Evolutionary conservation across 2,113 vertebrate genomes (phyloP).

Genomic region (Labrus mixtus): DNA sequence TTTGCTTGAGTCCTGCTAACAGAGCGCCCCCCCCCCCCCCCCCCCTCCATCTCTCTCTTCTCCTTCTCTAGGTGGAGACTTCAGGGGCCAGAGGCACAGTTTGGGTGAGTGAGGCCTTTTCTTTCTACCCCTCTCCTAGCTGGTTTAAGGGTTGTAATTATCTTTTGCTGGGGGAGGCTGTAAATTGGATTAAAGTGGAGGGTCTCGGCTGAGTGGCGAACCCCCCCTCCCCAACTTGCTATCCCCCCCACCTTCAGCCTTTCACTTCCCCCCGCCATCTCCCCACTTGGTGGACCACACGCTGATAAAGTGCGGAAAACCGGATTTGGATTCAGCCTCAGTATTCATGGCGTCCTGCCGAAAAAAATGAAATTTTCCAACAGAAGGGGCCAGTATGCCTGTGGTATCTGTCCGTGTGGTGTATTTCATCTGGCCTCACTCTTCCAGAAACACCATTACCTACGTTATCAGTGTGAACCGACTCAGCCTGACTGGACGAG

Average conservation of each 20-base stretch:
- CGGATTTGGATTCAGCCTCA: conserved; percentile 93
- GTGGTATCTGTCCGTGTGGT: conserved; percentile 89
- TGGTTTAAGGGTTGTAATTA: conserved; percentile 95
- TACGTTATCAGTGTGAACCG: conserved; percentile 87
- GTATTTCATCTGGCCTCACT: conserved; percentile 92
- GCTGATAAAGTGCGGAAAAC: conserved; percentile 93
- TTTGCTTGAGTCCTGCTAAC: conserved; percentile 81
- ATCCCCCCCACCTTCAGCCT: conserved; percentile 21
- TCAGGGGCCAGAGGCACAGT: conserved; percentile 86
- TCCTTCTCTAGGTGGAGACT: conserved; percentile 84
- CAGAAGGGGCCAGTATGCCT: conserved; percentile 89
- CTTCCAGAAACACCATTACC: conserved; percentile 93
- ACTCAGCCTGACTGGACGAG: conserved; percentile 78
- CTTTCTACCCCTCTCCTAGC: conserved; percentile 81
- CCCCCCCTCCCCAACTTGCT: conserved; percentile 54
- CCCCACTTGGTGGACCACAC: conserved; percentile 93
- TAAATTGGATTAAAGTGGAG: conserved; percentile 98
- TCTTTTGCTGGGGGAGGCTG: conserved; percentile 93
- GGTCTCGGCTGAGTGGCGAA: conserved; percentile 92
- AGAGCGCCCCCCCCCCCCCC: conserved; percentile 74
- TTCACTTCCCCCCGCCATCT: conserved; percentile 79
- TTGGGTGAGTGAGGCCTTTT: conserved; percentile 88
- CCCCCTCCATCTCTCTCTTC: conserved; percentile 16
- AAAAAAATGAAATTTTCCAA: conserved; percentile 93
- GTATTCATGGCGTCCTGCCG: conserved; percentile 93